Evolutionary conservation across 2,888 invertebrate genomes (phyloP).

Genomic region (Fragum fragum): DNA sequence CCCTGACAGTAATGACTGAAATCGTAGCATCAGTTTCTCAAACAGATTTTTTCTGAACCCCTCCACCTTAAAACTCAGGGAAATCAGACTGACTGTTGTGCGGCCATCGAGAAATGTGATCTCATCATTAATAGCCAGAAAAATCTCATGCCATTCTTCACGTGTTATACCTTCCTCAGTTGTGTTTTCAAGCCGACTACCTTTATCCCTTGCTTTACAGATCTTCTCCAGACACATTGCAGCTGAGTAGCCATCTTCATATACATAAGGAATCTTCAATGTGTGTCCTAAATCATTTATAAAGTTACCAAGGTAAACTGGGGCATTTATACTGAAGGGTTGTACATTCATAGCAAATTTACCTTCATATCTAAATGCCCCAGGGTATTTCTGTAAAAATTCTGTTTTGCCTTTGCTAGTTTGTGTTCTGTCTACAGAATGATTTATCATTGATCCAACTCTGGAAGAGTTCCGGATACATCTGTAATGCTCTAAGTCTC

Average conservation of each 20-base stretch:
- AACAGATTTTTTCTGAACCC: not conserved
- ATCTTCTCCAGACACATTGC: constrained; percentile 19
- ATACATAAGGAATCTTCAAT: constrained; percentile 14
- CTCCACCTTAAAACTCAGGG: not conserved
- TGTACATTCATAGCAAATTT: not conserved
- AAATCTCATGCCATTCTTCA: constrained; percentile 17
- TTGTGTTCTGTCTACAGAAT: too few species aligned
- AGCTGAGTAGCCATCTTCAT: constrained; percentile 12
- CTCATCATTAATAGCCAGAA: constrained; percentile 5
- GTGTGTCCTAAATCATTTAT: constrained; percentile 20
- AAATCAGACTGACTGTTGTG: constrained; percentile 1
- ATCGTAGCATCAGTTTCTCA: constrained; percentile 7
- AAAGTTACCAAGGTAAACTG: not conserved
- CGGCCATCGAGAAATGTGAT: constrained; percentile 8
- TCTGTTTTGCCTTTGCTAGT: not conserved
- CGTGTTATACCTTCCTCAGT: not conserved
- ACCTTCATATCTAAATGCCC: not conserved
- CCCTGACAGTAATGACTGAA: not conserved
- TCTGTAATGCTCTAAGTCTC: not conserved
- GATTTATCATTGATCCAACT: not conserved
- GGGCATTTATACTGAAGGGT: constrained; percentile 16
- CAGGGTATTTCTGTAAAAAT: not conserved
- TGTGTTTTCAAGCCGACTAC: not conserved
- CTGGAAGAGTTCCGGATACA: not conserved
- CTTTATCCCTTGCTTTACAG: not conserved